phyloP scores from a whole-genome alignment of 2,888 invertebrate species.

The Hirtodrosophila cameraria region DNA sequence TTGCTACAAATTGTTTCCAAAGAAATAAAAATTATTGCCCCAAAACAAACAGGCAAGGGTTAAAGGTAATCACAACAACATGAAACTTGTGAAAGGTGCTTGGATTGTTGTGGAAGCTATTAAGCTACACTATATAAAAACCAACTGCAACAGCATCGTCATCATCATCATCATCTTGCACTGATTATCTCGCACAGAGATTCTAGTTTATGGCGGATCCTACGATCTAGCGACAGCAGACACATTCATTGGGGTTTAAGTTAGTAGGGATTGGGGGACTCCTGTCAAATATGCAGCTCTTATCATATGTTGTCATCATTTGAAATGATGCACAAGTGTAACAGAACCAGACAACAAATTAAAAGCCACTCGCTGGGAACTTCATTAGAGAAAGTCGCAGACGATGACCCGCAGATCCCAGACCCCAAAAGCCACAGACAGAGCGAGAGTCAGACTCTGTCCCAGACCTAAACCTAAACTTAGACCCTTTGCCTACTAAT shows the following conservation, averaged over 20 bases:
- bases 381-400: slow-evolving; percentile 76
- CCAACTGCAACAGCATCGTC: slow-evolving; percentile 16
- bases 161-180: slow-evolving; percentile 30
- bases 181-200: slow-evolving; percentile 47
- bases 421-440: too few relatives aligned
- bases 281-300: slow-evolving; percentile 57
- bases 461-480: slow-evolving; percentile 11
- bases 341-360: slow-evolving; percentile 50
- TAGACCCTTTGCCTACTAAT: slow-evolving; percentile 60
- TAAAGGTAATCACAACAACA: slow-evolving; percentile 73
- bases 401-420: slow-evolving; percentile 54
- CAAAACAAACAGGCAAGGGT: slow-evolving; percentile 61
- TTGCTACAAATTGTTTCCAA: slow-evolving; percentile 79
- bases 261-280: slow-evolving; percentile 10
- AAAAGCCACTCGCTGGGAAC: slow-evolving; percentile 72
- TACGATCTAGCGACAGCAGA: slow-evolving; percentile 59
- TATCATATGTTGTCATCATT: slow-evolving; percentile 71
- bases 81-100: slow-evolving; percentile 73
- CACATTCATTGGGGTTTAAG: slow-evolving; percentile 45
- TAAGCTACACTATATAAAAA: slow-evolving; percentile 41
- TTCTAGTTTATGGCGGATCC: slow-evolving; percentile 59
- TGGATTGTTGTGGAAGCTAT: slow-evolving; percentile 38
- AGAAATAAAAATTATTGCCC: slow-evolving; percentile 74
- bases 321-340: slow-evolving; percentile 58
- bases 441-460: not conserved